Percentiles rank a stretch among this genome's conserved stretches.
These are phyloP conservation scores for Sebastes fasciatus DNA, from an alignment of 2,113 vertebrate species.

Conservation along the genomic window DNA sequence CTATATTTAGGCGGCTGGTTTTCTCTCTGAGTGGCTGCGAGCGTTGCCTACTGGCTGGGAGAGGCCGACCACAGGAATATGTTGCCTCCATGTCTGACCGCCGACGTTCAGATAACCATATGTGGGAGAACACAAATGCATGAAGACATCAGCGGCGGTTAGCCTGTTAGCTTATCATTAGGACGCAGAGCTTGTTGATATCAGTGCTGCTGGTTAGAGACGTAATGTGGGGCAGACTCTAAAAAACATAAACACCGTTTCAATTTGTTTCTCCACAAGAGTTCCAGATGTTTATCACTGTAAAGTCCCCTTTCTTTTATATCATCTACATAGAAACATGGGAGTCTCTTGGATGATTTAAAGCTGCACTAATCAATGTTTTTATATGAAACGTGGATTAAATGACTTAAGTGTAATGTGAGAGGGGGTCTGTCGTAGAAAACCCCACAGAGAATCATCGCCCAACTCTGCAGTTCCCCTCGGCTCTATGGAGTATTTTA, in stretches of 20 bases:
- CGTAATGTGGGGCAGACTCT: constrained; percentile 1
- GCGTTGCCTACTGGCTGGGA: constrained; percentile 71
- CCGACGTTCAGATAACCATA: constrained; percentile 75
- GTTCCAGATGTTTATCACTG: background rate
- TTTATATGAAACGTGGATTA: background rate
- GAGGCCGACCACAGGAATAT: constrained; percentile 75
- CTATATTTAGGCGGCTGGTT: constrained; percentile 76
- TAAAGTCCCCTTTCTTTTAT: background rate
- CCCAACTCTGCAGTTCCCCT: too few species aligned
- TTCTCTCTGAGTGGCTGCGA: constrained; percentile 57
- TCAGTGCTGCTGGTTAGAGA: constrained; percentile 27
- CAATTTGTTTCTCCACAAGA: background rate
- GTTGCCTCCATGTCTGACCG: constrained; percentile 78
- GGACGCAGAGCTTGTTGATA: constrained; percentile 40
- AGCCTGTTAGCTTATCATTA: constrained; percentile 70
- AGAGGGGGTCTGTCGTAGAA: background rate
- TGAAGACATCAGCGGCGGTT: constrained; percentile 69
- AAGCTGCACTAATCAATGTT: background rate
- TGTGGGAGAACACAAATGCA: constrained; percentile 72
- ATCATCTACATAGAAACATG: background rate
- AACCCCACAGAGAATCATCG: background rate
- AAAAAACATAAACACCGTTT: constrained; percentile 37
- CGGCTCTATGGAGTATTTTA: too few species aligned
- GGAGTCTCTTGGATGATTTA: background rate
- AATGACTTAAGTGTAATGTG: background rate